Conservation (phyloP, 2,797 vertebrate species). For the Pseudochromis fuscus region DNA sequence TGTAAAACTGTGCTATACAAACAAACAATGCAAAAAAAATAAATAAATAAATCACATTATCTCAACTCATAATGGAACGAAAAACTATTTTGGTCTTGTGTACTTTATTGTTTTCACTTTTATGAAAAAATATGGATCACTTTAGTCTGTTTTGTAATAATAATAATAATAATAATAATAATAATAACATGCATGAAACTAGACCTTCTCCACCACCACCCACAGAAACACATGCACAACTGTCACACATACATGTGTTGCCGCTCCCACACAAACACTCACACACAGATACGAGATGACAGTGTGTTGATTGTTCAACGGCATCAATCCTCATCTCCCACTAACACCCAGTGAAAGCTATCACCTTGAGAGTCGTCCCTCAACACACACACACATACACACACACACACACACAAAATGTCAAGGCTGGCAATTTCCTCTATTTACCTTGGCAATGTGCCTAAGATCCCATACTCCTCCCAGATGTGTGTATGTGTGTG, state of each 20-base stretch:
- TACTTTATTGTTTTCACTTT: neutral
- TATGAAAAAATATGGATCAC: neutral
- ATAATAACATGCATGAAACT: conserved; percentile 3
- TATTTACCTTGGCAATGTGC: conserved; percentile 70
- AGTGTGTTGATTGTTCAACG: conserved; percentile 58
- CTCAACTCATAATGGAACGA: no score
- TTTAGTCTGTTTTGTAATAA: conserved; percentile 16
- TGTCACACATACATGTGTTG: conserved; percentile 8
- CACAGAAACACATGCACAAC: conserved; percentile 6
- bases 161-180: no score
- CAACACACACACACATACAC: no score
- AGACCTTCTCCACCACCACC: conserved; percentile 8
- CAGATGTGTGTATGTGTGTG: conserved; percentile 54
- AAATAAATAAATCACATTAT: no score
- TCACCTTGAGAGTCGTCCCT: conserved; percentile 68
- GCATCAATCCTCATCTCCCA: conserved; percentile 40
- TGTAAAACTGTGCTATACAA: no score
- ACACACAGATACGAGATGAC: conserved; percentile 29
- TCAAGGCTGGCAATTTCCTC: conserved; percentile 67
- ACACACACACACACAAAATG: conserved; percentile 63
- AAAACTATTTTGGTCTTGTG: neutral
- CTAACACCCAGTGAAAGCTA: conserved; percentile 65
- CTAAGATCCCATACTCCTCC: conserved; percentile 57
- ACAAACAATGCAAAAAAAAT: no score
- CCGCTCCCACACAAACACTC: neutral